These are phyloP conservation scores for Pycnomerus fuliginosus DNA, from an alignment of 2,888 invertebrate genomes.

Conservation along the genomic window DNA sequence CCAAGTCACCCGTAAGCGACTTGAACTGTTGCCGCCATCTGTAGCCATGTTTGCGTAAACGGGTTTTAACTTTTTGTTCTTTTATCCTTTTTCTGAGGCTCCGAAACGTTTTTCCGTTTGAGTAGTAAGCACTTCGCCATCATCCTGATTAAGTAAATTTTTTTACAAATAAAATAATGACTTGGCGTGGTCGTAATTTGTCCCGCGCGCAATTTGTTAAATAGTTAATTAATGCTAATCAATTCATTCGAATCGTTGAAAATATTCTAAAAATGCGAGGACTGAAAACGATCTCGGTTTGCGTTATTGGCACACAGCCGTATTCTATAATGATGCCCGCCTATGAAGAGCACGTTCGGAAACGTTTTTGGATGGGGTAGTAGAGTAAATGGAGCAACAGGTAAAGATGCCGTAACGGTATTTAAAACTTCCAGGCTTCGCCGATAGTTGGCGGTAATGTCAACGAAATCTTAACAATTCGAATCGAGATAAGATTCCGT, in stretches of 20 bases:
- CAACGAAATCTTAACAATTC: slow-evolving; percentile 15
- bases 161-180: too few species aligned
- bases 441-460: slow-evolving; percentile 49
- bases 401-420: slow-evolving; percentile 41
- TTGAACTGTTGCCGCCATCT: slow-evolving; percentile 38
- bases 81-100: slow-evolving; percentile 1
- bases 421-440: slow-evolving; percentile 44
- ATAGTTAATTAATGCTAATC: too few species aligned
- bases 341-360: slow-evolving; percentile 4
- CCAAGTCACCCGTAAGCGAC: slow-evolving; percentile 15
- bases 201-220: too few species aligned
- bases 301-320: slow-evolving; percentile 22
- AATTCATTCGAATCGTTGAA: too few species aligned
- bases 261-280: too few species aligned
- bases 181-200: too few species aligned
- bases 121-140: too few species aligned
- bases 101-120: too few species aligned
- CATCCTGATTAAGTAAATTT: too few species aligned
- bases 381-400: slow-evolving; percentile 41
- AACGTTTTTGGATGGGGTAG: slow-evolving; percentile 34
- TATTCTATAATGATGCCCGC: slow-evolving; percentile 10
- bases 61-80: slow-evolving; percentile 11
- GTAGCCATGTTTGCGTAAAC: slow-evolving; percentile 27
- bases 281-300: slow-evolving; percentile 3
- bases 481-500: slow-evolving; percentile 10